Evolutionary conservation across 1,140 invertebrate species (phyloP).

Genomic region (Globodera rostochiensis): DNA sequence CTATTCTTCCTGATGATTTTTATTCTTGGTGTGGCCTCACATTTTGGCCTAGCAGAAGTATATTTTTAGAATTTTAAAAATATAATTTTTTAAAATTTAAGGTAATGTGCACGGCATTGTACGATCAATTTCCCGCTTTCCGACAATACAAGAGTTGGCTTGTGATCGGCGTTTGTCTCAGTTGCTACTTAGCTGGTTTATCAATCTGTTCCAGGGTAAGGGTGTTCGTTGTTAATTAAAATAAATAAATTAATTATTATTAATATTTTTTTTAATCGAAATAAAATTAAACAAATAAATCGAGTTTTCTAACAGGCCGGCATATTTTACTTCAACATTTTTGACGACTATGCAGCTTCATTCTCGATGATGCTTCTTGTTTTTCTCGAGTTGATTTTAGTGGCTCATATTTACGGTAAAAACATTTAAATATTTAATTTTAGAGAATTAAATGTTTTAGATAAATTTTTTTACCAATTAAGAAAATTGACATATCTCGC

Average conservation of each 20-base stretch:
- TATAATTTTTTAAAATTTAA: neutral
- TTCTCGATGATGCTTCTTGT: slow-evolving; percentile 47
- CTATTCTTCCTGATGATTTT: slow-evolving; percentile 68
- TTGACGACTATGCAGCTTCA: slow-evolving; percentile 47
- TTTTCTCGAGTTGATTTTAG: slow-evolving; percentile 46
- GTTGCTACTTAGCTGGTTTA: slow-evolving; percentile 45
- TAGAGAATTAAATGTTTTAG: no score
- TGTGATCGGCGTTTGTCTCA: slow-evolving; percentile 41
- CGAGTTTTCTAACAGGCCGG: slow-evolving; percentile 26
- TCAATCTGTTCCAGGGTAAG: slow-evolving; percentile 45
- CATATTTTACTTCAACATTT: slow-evolving; percentile 54
- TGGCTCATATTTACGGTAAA: slow-evolving; percentile 47
- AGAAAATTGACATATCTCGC: no score
- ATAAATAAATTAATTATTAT: neutral
- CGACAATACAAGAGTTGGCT: slow-evolving; percentile 34
- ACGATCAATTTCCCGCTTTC: slow-evolving; percentile 53
- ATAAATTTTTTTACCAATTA: slow-evolving; percentile 2
- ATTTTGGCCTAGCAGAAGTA: slow-evolving; percentile 54
- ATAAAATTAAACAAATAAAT: no score
- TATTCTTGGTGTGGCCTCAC: slow-evolving; percentile 65
- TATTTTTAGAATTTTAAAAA: neutral
- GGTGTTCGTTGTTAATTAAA: neutral
- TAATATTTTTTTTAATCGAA: slow-evolving; percentile 12
- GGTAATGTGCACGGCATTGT: slow-evolving; percentile 54
- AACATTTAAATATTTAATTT: neutral